These are phyloP conservation scores for Linepithema humile DNA, from an alignment of 1,140 invertebrate species.

Conservation along the genomic window DNA sequence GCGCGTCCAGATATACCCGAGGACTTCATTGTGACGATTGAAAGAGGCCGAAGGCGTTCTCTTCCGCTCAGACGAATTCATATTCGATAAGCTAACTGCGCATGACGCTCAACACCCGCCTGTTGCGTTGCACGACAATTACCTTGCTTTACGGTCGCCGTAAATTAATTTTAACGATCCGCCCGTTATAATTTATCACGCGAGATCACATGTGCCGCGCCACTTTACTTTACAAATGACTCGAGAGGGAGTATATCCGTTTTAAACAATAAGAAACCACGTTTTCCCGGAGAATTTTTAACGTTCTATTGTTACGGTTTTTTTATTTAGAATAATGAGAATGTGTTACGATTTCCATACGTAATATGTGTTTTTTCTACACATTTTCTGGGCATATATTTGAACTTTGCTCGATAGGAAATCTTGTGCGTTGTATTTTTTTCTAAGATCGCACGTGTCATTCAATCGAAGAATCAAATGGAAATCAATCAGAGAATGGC, in stretches of 20 bases:
- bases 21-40: slow-evolving; percentile 8
- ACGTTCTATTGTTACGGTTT: too few relatives aligned
- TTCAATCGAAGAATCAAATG: not conserved
- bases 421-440: not conserved
- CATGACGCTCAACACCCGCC: slow-evolving; percentile 11
- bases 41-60: not conserved
- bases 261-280: not conserved
- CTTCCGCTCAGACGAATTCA: slow-evolving; percentile 19
- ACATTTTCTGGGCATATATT: not conserved
- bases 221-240: not conserved
- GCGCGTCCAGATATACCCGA: slow-evolving; percentile 19
- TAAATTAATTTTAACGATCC: slow-evolving; percentile 49
- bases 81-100: slow-evolving; percentile 9
- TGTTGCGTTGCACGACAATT: slow-evolving; percentile 26
- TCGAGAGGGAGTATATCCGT: not conserved
- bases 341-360: not conserved
- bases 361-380: not conserved
- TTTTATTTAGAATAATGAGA: too few relatives aligned
- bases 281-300: too few relatives aligned
- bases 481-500: slow-evolving; percentile 15
- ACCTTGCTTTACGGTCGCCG: slow-evolving; percentile 23
- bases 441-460: not conserved
- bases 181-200: slow-evolving; percentile 32
- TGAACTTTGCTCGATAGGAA: slow-evolving; percentile 9
- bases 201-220: not conserved